Base-by-base conservation (phyloP, 2,888 invertebrate species). In the Homarus gammarus region DNA sequence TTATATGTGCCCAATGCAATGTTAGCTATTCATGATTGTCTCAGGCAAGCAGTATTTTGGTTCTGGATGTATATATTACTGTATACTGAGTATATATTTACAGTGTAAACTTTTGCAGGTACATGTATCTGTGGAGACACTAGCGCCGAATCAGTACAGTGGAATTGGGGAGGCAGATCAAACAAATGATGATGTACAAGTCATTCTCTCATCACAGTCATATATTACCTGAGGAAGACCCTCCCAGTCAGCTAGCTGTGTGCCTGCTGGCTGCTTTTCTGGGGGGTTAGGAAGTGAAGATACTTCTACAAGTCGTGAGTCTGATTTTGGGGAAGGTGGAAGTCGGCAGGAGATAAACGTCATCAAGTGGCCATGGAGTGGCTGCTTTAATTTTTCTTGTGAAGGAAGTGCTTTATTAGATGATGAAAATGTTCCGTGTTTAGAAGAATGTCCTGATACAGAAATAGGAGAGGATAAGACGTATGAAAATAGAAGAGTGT, bases 211-310 rank as follows among this genome's bases (percentile, higher is more conserved):
- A 18, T 83, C 88, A 2, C 84, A 88, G 40, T 88, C 88, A 12
- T 91, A 91, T 51, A 83, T 84, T n/a, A 88, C 91, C 84, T 90
- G 90, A 90, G 90, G 77, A 83, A 64, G 61, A 89, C 84, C 88
- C 84, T 64, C 84, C 56, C 88, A 82, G 88, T 83, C 88, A 84
- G 88, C 88, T 72, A 73, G 75, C 44, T 72, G 73, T 61, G 38
- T 61, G 78, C 72, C 75, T 75, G 83, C 88, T 84, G 82, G 83
- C 88, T 89, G 88, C 70, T 79, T 78, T 38, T 36, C 79, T 68
- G 86, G 79, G 79, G 79, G 86, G 56, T 44, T 87, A 36, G 79
- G 72, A 72, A 79, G 79, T 70, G 72, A 61, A 33, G 68, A 61
- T 83, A 56, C 61, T 56, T 12, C 38, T 38, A 36, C 49, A 36